phyloP scores from a whole-genome alignment of 2,113 vertebrate species.

The Alethe diademata region DNA sequence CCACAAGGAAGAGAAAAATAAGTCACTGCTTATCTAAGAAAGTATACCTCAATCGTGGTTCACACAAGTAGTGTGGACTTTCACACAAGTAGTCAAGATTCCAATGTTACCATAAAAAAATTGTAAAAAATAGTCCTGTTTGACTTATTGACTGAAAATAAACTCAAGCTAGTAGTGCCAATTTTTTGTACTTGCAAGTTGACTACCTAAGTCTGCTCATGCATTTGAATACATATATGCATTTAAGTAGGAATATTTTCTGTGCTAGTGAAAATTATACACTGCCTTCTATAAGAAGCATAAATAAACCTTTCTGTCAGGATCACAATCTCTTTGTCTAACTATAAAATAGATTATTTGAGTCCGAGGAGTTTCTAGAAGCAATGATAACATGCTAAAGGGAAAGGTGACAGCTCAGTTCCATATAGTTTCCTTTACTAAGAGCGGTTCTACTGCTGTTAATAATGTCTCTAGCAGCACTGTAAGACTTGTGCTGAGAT shows the following conservation, averaged over 20 bases:
- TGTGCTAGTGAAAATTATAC: not conserved
- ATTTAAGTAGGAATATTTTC: not conserved
- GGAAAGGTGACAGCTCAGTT: not conserved
- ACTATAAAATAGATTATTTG: not conserved
- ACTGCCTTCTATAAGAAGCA: not conserved
- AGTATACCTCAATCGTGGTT: not conserved
- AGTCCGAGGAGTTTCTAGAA: not conserved
- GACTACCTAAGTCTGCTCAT: not conserved
- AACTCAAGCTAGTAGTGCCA: not conserved
- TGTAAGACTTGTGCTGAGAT: not conserved
- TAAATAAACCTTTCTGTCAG: not conserved
- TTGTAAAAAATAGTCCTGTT: not conserved
- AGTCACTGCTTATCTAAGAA: not conserved
- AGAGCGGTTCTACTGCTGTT: not conserved
- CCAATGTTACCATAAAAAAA: not conserved
- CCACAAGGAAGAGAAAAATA: not conserved
- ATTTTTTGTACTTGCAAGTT: rapidly evolving
- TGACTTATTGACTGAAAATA: not conserved
- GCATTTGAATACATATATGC: not conserved
- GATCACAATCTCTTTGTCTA: not conserved
- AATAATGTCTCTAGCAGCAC: not conserved
- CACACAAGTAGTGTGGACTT: not conserved
- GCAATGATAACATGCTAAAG: not conserved
- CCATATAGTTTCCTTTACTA: not conserved
- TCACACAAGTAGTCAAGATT: not conserved